Base-by-base conservation (phyloP, 1,140 invertebrate species). In the Drosophila kepulauana region DNA sequence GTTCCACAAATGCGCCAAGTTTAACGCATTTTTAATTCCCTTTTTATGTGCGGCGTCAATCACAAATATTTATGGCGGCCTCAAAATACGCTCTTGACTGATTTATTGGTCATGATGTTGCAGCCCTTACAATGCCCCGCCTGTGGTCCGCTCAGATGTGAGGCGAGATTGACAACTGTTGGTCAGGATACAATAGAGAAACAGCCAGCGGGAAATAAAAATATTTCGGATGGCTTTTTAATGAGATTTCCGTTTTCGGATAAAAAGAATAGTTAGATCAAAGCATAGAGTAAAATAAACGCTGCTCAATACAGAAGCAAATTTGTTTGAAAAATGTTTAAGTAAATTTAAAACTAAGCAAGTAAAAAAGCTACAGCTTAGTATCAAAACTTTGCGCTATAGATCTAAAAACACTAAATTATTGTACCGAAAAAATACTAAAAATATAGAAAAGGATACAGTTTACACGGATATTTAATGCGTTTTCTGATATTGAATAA, bases 21-120 rank as follows among this genome's bases (percentile, higher is more conserved):
- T 76, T 76, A 10, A 76, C 62, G 56, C 33, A 66, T 66, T 76
- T 76, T 76, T 72, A 76, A 76, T 76, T 72, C 74, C 74, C 16
- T 72, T 72, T 76, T 76, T 70, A 76, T 76, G 56, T 69, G 52
- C 62, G 38, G 61, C 69, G 69, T 76, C 74, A 72, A 72, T 76
- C 74, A 72, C 48, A 66, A 65, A 71, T 65, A 75, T 75, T 75
- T 75, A 75, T 73, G 61, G 69, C 54, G 64, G 59, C 54, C 54
- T 45, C 52, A 43, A 70, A 71, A 49, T 75, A 52, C 38, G 28
- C 48, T 38, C 25, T 54, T 59, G 68, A 66, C 56, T 76, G 68
- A 76, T 76, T 76, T 76, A 76, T 76, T 76, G 33, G 45, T 11
- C 56, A 52, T 30, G 54, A 35, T 35, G 71, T 30, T 64, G 62